Evolutionary conservation across 2,113 vertebrate species (phyloP), one percentile per base, ranked within the genome.

Genomic region (Pica pica): DNA sequence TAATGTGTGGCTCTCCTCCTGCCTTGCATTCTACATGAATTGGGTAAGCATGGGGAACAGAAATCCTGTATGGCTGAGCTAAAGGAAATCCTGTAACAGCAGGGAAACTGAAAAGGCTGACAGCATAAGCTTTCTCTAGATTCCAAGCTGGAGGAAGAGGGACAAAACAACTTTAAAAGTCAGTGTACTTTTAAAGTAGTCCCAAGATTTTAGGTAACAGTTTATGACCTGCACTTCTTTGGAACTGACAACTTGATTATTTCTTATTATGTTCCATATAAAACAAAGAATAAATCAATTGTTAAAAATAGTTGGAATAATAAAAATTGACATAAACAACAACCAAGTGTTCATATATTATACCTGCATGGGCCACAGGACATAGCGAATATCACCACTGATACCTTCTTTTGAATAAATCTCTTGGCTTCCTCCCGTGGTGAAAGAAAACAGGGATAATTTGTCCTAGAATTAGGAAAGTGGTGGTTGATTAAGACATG

Each of bases 341-440:
- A 17, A 33, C 1, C 2, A 83, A 52, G 35, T 56, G 42, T 77
- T 47, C 22, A 20, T 33, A 13, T 22, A 8, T 21, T 70, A 42
- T 98, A 98, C 98, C 97, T 98, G 98, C 56, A 98, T 96, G 18
- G 97, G 98, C 98, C 98, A 98, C n/a, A 98, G 94, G 49, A 98
- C 41, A 67, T 97, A 98, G 21, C 95, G 97, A 68, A 98, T 93
- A 56, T 98, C 95, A 23, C 97, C 97, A 2, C 10, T 41, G 17
- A 85, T 56, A 16, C 95, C 47, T 6, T 28, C 53, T 13, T 95
- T 96, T 20, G 85, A 37, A 79, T 92, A 98, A 87, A 95, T 91
- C 39, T 96, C 88, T 7, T 60, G 31, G 3, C 55, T 50, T 84
- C 96, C 65, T 67, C 98, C 97, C 2, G 98, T 98, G 53, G 98